Conservation (phyloP, 2,113 vertebrate genomes). For the Phalacrocorax aristotelis region DNA sequence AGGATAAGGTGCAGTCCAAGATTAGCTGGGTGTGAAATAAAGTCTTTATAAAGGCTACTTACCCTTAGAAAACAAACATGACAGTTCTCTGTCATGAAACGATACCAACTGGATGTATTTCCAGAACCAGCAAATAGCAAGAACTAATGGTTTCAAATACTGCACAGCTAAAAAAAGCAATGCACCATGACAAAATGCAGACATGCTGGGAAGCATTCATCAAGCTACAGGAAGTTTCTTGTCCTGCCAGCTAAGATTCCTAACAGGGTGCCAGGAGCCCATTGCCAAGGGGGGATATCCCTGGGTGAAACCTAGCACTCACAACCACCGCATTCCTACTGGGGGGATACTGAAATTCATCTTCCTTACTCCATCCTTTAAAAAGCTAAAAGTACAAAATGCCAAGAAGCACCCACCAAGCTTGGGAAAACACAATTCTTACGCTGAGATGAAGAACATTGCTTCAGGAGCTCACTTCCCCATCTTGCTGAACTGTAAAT, state of each 20-base stretch:
- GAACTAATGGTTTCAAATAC: background rate
- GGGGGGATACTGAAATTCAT: background rate
- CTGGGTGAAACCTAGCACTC: background rate
- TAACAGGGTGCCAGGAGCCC: background rate
- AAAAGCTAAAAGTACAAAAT: background rate
- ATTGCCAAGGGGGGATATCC: background rate
- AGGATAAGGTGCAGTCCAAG: background rate
- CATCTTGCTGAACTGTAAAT: background rate
- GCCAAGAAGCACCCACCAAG: background rate
- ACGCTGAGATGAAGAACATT: background rate
- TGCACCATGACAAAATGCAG: no score
- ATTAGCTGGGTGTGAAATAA: background rate
- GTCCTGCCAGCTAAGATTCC: background rate
- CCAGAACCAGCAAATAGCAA: background rate
- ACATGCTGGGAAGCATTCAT: background rate
- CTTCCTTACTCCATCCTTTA: background rate
- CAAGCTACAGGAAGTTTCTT: constrained; percentile 3
- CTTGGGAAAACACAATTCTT: background rate
- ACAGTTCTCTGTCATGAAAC: background rate
- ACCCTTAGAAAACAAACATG: background rate
- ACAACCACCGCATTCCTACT: background rate
- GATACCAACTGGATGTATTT: background rate
- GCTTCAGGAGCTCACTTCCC: background rate
- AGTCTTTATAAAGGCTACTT: background rate
- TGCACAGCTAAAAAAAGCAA: background rate